Conservation (phyloP, 35 echinoderm and acorn worm genomes). For the Hemicentrotus pulcherrimus region DNA sequence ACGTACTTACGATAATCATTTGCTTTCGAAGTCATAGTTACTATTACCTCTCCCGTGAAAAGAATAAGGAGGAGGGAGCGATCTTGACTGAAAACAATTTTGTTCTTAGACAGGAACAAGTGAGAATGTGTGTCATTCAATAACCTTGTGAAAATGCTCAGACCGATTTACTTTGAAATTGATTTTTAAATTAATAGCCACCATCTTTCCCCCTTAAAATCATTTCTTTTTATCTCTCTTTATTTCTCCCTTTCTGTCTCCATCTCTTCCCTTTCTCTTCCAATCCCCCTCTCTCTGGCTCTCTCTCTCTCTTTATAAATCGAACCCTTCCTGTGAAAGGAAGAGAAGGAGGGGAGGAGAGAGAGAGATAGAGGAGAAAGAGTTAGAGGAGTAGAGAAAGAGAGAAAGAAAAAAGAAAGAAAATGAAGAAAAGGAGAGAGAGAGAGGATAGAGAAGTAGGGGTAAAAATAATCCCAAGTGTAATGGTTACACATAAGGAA, state of each 20-base stretch:
- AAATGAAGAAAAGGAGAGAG: no score
- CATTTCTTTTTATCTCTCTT: no score
- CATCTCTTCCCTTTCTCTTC: background rate
- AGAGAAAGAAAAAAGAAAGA: no score
- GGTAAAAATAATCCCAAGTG: no score
- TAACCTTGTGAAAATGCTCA: background rate
- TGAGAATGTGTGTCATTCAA: background rate
- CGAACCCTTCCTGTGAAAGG: background rate
- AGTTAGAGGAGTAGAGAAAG: no score
- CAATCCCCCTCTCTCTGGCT: background rate
- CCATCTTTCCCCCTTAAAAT: background rate
- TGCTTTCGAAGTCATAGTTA: background rate
- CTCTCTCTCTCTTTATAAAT: background rate
- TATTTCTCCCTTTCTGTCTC: background rate
- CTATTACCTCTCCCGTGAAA: background rate
- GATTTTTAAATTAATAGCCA: background rate
- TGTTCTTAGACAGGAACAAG: background rate
- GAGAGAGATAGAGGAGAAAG: no score
- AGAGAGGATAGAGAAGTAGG: no score
- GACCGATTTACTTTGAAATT: background rate
- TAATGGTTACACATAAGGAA: no score
- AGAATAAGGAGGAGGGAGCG: background rate
- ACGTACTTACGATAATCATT: background rate
- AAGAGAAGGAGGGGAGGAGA: no score
- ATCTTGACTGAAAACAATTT: background rate